A percentile compares a stretch with the other conserved stretches of the same genome.
phyloP scores from a whole-genome alignment of 2,888 invertebrate genomes.

The Nasonia oneida region DNA sequence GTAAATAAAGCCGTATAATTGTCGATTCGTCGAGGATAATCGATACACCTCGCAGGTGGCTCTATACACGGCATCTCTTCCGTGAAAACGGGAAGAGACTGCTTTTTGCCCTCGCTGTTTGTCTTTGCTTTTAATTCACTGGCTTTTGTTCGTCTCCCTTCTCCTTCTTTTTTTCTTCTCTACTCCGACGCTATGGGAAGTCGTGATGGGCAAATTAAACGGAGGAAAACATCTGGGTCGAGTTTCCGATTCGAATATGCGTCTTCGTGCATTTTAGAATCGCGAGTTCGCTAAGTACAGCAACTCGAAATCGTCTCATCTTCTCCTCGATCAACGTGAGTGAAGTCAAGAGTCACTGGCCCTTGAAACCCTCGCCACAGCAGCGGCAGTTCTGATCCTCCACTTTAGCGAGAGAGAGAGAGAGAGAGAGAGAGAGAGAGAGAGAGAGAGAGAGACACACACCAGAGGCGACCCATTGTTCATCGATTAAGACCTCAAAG shows the following conservation, averaged over 20 bases:
- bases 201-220: constrained; percentile 32
- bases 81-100: constrained; percentile 20
- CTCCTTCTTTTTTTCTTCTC: neutral
- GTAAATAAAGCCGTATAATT: constrained; percentile 28
- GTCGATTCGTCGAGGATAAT: constrained; percentile 31
- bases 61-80: neutral
- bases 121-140: neutral
- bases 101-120: neutral
- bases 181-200: neutral
- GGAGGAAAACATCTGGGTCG: constrained; percentile 22
- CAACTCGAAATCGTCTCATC: neutral
- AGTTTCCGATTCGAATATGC: neutral
- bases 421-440: neutral
- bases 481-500: constrained; percentile 41
- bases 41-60: constrained; percentile 13
- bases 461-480: constrained; percentile 10
- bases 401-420: neutral
- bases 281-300: neutral
- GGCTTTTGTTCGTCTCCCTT: neutral
- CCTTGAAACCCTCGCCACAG: neutral
- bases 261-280: neutral
- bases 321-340: constrained; percentile 2
- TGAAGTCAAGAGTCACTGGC: neutral
- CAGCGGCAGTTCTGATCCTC: neutral
- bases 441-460: neutral